phyloP scores from a whole-genome alignment of 2,888 invertebrate species.

The Stomorhina lunata region DNA sequence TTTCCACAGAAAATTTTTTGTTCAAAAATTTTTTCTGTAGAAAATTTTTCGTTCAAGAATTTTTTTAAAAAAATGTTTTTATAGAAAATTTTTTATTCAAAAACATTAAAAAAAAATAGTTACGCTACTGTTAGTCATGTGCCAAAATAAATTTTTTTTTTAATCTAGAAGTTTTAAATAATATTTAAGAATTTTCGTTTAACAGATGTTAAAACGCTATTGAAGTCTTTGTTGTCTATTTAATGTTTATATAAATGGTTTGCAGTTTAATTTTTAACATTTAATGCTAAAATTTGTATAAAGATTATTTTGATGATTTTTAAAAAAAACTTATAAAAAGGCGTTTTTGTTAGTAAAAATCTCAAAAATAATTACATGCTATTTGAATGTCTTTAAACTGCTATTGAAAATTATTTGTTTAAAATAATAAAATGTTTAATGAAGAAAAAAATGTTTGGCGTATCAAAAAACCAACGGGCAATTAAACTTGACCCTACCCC shows the following conservation, averaged over 20 bases:
- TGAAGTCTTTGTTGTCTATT: not conserved
- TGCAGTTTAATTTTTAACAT: not conserved
- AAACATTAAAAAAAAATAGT: too few relatives aligned
- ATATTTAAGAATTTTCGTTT: not conserved
- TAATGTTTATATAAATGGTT: not conserved
- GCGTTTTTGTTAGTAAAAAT: not conserved
- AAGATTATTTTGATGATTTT: not conserved
- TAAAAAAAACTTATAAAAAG: not conserved
- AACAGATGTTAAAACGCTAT: conserved; percentile 14
- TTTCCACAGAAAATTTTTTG: too few relatives aligned
- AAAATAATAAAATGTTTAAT: not conserved
- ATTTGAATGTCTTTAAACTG: not conserved
- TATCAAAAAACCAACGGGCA: conserved; percentile 11
- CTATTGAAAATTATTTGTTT: not conserved
- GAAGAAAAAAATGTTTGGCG: not conserved
- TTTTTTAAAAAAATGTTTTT: too few relatives aligned
- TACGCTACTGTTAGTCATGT: too few relatives aligned
- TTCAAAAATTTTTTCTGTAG: too few relatives aligned
- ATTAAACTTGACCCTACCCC: conserved; percentile 52
- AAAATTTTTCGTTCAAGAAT: too few relatives aligned
- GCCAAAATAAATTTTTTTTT: not conserved
- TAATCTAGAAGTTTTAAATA: not conserved
- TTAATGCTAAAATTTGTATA: not conserved
- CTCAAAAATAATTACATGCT: conserved; percentile 3
- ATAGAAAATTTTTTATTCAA: too few relatives aligned